phyloP scores from a whole-genome alignment of 2,113 vertebrate genomes.

The Struthio camelus region DNA sequence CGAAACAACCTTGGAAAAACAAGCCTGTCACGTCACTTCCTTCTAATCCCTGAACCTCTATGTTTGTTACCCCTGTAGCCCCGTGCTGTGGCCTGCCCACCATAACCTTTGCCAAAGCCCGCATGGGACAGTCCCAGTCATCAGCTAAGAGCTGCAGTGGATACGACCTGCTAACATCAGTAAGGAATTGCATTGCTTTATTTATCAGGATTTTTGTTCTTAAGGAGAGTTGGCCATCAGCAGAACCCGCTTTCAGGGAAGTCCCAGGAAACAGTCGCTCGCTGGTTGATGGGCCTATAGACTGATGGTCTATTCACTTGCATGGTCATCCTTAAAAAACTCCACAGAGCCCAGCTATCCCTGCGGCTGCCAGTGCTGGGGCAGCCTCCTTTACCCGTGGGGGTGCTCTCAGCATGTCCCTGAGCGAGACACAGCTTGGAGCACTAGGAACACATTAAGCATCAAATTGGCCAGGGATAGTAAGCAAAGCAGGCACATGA shows the following conservation, averaged over 20 bases:
- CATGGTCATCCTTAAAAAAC: neutral
- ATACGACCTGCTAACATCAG: neutral
- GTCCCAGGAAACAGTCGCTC: neutral
- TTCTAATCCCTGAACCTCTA: neutral
- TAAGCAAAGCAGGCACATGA: neutral
- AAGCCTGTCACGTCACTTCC: neutral
- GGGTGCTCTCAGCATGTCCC: neutral
- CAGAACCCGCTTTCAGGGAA: neutral
- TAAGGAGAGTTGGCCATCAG: neutral
- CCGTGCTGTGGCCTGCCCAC: neutral
- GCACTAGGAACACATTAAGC: neutral
- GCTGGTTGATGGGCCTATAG: neutral
- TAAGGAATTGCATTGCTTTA: neutral
- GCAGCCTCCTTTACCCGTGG: neutral
- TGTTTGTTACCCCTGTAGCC: neutral
- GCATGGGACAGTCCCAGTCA: neutral
- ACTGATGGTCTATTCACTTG: neutral
- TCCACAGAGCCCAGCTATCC: neutral
- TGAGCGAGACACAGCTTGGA: neutral
- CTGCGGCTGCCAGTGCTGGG: neutral
- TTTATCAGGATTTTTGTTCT: neutral
- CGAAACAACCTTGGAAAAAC: neutral
- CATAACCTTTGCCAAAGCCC: neutral
- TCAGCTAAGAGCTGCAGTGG: neutral
- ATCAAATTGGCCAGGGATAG: neutral